A percentile compares a stretch with the other conserved stretches of the same genome.
These are phyloP conservation scores for Lophura nycthemera DNA, from an alignment of 2,113 vertebrate species.

Conservation along the genomic window DNA sequence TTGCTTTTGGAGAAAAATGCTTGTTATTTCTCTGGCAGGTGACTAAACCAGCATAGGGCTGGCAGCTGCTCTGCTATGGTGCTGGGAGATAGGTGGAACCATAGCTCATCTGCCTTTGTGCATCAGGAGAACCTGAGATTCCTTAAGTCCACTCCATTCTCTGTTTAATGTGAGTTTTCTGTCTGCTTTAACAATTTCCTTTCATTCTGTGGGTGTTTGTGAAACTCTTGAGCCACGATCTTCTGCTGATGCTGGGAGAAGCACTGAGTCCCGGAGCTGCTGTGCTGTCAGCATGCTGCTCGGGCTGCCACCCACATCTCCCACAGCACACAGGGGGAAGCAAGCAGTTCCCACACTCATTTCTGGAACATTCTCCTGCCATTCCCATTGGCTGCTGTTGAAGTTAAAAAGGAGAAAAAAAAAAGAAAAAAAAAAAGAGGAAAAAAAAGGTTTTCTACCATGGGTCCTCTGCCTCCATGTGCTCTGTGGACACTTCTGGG, in stretches of 20 bases:
- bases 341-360: not conserved
- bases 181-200: not conserved
- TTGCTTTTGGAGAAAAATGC: not conserved
- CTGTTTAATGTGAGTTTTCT: not conserved
- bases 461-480: not conserved
- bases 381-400: not conserved
- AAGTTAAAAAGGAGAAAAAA: not conserved
- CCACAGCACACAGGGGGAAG: not conserved
- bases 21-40: not conserved
- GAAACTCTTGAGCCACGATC: not conserved
- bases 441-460: not conserved
- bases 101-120: not conserved
- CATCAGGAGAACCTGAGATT: not conserved
- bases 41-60: not conserved
- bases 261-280: not conserved
- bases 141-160: not conserved
- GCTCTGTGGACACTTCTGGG: not conserved
- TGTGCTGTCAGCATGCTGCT: not conserved
- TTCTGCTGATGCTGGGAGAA: not conserved
- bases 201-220: not conserved
- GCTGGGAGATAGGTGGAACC: not conserved
- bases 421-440: too few species aligned
- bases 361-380: slow-evolving; percentile 8
- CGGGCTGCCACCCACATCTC: not conserved
- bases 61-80: not conserved